A percentile compares a stretch with the other conserved stretches of the same genome.
Conservation (phyloP, 2,113 vertebrate genomes). For the Sinocyclocheilus rhinocerous region DNA sequence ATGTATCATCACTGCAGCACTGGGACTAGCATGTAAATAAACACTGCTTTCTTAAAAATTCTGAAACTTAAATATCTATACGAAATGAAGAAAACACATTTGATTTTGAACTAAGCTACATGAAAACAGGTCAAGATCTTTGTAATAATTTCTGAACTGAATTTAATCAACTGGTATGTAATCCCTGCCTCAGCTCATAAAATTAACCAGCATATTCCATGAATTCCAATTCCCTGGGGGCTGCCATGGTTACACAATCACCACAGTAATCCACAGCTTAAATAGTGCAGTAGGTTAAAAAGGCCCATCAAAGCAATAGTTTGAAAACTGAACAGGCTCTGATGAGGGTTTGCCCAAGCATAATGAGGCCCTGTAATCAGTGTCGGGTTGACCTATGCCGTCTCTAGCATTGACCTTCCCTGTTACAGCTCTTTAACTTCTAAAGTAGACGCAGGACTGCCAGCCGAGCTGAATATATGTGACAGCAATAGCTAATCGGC, state of each 20-base stretch:
- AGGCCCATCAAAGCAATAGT: slow-evolving; percentile 12
- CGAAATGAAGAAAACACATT: no score
- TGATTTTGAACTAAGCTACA: no score
- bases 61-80: no score
- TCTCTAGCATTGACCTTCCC: slow-evolving; percentile 18
- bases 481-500: slow-evolving; percentile 24
- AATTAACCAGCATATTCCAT: slow-evolving; percentile 29
- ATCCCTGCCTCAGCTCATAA: slow-evolving; percentile 3
- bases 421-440: slow-evolving; percentile 39
- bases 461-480: slow-evolving; percentile 21
- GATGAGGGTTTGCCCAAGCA: not conserved
- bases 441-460: slow-evolving; percentile 8
- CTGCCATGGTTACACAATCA: slow-evolving; percentile 64
- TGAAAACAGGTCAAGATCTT: not conserved
- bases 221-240: slow-evolving; percentile 61
- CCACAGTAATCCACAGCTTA: slow-evolving; percentile 75
- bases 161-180: slow-evolving; percentile 6
- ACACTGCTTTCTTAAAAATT: no score
- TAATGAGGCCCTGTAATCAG: slow-evolving; percentile 42
- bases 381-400: not conserved
- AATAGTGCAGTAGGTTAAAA: slow-evolving; percentile 52
- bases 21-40: no score
- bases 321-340: not conserved
- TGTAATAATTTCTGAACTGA: slow-evolving; percentile 2
- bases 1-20: no score